Conservation (phyloP, 2,113 vertebrate genomes). For the Columbina picui region DNA sequence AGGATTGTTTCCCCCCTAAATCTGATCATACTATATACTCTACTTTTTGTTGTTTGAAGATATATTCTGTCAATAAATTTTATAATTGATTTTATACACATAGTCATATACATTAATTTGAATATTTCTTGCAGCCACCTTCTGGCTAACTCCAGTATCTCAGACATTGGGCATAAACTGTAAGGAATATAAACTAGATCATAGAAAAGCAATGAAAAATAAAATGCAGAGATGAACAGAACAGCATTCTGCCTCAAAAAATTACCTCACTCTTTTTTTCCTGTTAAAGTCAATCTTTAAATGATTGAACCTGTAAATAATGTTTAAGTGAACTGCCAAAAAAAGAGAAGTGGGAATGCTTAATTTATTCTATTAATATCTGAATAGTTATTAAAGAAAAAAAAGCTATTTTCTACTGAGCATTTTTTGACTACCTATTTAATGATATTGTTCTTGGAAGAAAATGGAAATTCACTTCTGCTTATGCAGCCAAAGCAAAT, state of each 20-base stretch:
- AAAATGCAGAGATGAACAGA: neutral
- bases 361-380: neutral
- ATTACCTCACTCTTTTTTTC: neutral
- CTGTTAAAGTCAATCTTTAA: neutral
- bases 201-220: neutral
- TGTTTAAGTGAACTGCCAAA: neutral
- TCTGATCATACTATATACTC: neutral
- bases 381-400: neutral
- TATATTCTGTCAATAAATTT: neutral
- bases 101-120: neutral
- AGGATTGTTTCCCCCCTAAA: fast-evolving
- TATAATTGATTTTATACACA: neutral
- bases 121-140: neutral
- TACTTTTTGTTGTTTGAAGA: neutral
- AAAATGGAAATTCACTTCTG: neutral
- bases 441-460: neutral
- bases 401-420: neutral
- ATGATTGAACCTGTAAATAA: neutral
- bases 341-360: neutral
- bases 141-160: neutral
- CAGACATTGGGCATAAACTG: neutral
- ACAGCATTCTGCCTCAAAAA: neutral
- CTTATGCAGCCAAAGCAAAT: neutral
- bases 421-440: neutral
- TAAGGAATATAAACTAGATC: neutral